Base-by-base conservation (phyloP, 2,888 invertebrate genomes). In the Drosophila niveifrons region DNA sequence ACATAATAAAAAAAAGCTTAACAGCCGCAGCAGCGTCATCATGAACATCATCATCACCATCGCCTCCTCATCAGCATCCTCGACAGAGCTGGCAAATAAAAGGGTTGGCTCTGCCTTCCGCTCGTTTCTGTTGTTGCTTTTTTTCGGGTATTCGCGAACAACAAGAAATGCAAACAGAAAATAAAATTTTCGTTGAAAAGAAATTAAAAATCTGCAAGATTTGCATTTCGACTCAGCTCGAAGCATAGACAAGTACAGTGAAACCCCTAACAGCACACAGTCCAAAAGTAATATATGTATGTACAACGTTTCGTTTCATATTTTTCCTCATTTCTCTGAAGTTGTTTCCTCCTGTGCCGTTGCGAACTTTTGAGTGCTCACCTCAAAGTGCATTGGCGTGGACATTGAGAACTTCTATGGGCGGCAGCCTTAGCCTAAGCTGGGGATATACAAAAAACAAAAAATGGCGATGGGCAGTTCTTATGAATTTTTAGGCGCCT, bases 161-260 rank as follows among this genome's bases (percentile, higher is more conserved):
- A 80, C 82, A 82, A 82, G 86, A 83, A 82, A 78, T 82, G 86
- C 88, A 87, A 87, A 86, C 81, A 88, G 83, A 84, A 86, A 85
- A 88, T 86, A 82, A 78, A 86, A 81, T 83, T 86, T 83, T 82
- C 78, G 77, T 80, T 79, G 79, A 81, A 88, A 85, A 88, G 83
- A 88, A 89, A 88, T 88, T 80, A 89, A 90, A 89, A 88, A 90
- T 88, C 85, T 90, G 91, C 90, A 90, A 90, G 91, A 91, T 87
- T 90, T 90, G 90, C 90, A 90, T 91, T 90, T 91, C 79, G 75
- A 66, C 79, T 72, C 70, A 71, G 72, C 68, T 72, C 57, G 58
- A 39, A 39, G 31, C 31, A 31, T 9, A 31, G 18, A 29, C 70
- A 44, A 7, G 15, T 17, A 28, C 44, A 56, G 55, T 56, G 31